These are phyloP conservation scores for Gryon sp. DNA, from an alignment of 1,140 invertebrate genomes.

Conservation along the genomic window DNA sequence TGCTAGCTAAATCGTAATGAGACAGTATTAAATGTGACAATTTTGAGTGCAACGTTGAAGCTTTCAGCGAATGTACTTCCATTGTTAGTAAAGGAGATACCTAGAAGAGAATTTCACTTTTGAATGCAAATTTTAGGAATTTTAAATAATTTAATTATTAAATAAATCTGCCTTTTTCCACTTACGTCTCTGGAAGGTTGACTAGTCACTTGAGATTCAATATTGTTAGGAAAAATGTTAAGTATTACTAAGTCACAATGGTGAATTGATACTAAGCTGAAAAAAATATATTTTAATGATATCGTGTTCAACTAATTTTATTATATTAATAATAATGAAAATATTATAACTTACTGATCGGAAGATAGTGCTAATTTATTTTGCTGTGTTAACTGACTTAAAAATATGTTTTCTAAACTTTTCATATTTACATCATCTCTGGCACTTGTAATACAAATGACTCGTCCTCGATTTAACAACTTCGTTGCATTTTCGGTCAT, in stretches of 20 bases:
- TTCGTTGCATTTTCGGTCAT: conserved; percentile 81
- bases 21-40: conserved; percentile 87
- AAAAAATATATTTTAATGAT: conserved; percentile 65
- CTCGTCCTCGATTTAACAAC: conserved; percentile 86
- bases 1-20: conserved; percentile 96
- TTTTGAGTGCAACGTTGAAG: conserved; percentile 82
- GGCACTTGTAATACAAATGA: conserved; percentile 92
- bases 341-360: conserved; percentile 49
- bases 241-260: conserved; percentile 94
- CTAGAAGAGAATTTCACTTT: conserved; percentile 69
- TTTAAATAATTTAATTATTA: conserved; percentile 8
- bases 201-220: conserved; percentile 86
- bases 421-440: conserved; percentile 91
- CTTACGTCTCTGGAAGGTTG: conserved; percentile 83
- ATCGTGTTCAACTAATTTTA: conserved; percentile 16
- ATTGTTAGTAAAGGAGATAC: conserved; percentile 83
- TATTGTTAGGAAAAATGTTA: conserved; percentile 90
- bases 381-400: conserved; percentile 87
- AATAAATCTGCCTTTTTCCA: too few relatives aligned
- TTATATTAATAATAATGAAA: conserved; percentile 5
- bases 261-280: conserved; percentile 86
- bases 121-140: conserved; percentile 5
- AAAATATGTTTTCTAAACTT: conserved; percentile 91
- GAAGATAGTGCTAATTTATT: conserved; percentile 73
- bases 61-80: conserved; percentile 86